These are phyloP conservation scores for Pseudochirops cupreus DNA, from an alignment of 2,797 vertebrate genomes.

Conservation along the genomic window DNA sequence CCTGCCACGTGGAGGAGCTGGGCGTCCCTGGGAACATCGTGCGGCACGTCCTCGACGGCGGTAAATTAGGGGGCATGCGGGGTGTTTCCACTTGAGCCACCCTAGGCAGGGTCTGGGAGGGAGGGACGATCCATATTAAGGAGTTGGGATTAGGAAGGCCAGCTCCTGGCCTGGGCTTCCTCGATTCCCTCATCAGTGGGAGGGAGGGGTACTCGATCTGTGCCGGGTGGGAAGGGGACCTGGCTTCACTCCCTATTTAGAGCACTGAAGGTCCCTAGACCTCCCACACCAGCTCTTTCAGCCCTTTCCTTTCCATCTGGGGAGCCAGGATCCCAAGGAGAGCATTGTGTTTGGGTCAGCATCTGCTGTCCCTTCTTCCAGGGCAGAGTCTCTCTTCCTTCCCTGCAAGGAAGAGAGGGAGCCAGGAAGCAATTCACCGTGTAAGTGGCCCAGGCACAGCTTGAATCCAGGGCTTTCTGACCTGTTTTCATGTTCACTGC, in stretches of 20 bases:
- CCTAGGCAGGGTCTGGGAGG: background rate
- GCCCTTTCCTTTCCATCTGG: background rate
- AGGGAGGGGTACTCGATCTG: background rate
- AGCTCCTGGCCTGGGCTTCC: no score
- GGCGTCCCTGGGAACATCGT: slow-evolving; percentile 94
- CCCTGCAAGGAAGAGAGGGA: background rate
- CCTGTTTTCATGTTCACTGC: background rate
- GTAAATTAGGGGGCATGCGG: slow-evolving; percentile 72
- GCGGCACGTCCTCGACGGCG: slow-evolving; percentile 91
- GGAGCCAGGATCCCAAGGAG: background rate
- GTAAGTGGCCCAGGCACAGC: no score
- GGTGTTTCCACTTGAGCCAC: background rate
- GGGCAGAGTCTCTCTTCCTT: no score
- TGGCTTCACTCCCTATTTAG: background rate
- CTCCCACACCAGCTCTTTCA: background rate
- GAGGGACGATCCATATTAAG: no score
- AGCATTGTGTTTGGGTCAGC: no score
- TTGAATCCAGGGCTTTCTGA: background rate
- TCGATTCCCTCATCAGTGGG: no score
- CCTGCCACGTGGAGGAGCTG: slow-evolving; percentile 91
- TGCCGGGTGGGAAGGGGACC: background rate
- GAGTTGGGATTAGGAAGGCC: no score
- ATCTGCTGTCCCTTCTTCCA: no score
- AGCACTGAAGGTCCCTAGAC: background rate
- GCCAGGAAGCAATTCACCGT: background rate